phyloP scores from a whole-genome alignment of 1,140 invertebrate genomes.

The Drosophila orena region DNA sequence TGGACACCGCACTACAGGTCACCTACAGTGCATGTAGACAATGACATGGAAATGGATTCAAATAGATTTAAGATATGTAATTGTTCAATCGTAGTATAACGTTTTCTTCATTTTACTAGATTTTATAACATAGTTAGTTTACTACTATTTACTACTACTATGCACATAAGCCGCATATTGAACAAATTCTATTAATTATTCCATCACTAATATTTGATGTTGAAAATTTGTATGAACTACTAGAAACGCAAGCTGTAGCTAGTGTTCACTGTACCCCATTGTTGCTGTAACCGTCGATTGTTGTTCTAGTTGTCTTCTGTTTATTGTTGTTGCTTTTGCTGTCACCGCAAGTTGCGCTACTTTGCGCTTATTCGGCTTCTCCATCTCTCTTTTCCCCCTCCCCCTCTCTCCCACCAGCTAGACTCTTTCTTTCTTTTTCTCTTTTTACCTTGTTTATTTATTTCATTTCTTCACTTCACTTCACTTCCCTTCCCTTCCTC shows the following conservation, averaged over 20 bases:
- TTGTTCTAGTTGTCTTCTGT: slow-evolving; percentile 34
- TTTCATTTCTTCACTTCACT: slow-evolving; percentile 25
- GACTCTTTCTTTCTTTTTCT: slow-evolving; percentile 14
- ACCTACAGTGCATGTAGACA: no score
- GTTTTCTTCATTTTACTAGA: no score
- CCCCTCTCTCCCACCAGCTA: slow-evolving; percentile 2
- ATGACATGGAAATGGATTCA: no score
- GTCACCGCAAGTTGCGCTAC: slow-evolving; percentile 76
- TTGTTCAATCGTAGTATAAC: no score
- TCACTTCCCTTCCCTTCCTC: slow-evolving; percentile 8
- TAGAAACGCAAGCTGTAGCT: no score
- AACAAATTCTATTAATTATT: no score
- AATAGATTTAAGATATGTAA: no score
- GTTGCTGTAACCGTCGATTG: slow-evolving; percentile 26
- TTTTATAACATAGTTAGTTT: no score
- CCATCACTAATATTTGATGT: neutral
- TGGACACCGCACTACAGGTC: neutral
- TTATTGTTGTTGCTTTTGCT: slow-evolving; percentile 40
- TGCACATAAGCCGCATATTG: no score
- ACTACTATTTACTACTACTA: no score
- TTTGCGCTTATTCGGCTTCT: slow-evolving; percentile 79
- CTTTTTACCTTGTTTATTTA: slow-evolving; percentile 24
- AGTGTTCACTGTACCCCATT: neutral
- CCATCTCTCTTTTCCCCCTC: slow-evolving; percentile 10
- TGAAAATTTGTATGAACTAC: no score